Conservation (phyloP, 30 jellyfish, hydroid and myxozoan genomes). For the Pseudorhiza aurosa region DNA sequence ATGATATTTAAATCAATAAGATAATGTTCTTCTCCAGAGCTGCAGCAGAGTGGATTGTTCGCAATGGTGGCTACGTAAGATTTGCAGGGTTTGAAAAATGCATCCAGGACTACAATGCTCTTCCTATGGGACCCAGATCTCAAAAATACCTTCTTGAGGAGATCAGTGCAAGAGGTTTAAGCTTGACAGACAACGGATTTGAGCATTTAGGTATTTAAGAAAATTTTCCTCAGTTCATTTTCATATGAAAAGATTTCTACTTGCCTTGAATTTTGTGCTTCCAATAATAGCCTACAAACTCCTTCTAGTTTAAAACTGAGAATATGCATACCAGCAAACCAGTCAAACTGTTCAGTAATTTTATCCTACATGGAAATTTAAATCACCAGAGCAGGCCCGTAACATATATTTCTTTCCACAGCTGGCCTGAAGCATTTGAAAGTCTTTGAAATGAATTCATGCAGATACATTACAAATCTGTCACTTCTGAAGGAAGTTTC, state of each 20-base stretch:
- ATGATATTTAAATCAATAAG: too few species aligned
- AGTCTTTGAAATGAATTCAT: constrained; percentile 72
- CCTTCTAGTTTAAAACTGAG: too few species aligned
- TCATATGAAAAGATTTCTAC: too few species aligned
- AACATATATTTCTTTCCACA: too few species aligned
- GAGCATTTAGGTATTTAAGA: constrained; percentile 77
- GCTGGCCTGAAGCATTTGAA: constrained; percentile 80
- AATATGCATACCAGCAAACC: too few species aligned
- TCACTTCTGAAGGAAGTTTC: constrained; percentile 68
- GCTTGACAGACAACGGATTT: constrained; percentile 80
- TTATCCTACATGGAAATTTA: too few species aligned
- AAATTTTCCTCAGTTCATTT: too few species aligned
- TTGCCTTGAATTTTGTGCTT: too few species aligned
- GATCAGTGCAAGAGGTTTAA: constrained; percentile 65
- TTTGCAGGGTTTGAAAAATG: constrained; percentile 66
- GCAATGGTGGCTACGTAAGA: constrained; percentile 85
- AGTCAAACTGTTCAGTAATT: too few species aligned
- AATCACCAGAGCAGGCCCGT: too few species aligned
- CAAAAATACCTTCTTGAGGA: constrained; percentile 30
- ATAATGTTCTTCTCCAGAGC: constrained; percentile 64
- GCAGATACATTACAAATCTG: constrained; percentile 65
- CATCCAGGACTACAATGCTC: constrained; percentile 50
- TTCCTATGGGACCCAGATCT: constrained; percentile 57
- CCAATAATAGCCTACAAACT: too few species aligned
- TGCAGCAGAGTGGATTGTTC: constrained; percentile 94